Evolutionary conservation across 2,888 invertebrate genomes (phyloP).

Genomic region (Hymenopus coronatus): DNA sequence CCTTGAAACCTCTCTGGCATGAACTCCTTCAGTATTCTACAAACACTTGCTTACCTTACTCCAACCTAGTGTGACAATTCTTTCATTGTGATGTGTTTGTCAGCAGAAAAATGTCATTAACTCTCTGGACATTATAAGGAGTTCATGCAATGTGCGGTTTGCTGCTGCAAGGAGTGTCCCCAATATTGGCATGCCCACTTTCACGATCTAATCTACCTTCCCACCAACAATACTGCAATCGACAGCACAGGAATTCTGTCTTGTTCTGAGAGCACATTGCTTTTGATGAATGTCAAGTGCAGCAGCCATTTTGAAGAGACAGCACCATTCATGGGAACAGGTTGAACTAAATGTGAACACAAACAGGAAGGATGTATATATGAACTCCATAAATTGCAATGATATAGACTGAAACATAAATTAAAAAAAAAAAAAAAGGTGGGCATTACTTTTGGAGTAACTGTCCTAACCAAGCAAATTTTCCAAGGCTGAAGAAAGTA

Average conservation of each 20-base stretch:
- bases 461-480: too few species aligned
- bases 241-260: too few species aligned
- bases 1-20: not conserved
- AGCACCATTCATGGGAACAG: too few species aligned
- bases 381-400: not conserved
- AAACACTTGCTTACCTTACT: too few species aligned
- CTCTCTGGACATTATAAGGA: not conserved
- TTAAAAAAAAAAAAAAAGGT: too few species aligned
- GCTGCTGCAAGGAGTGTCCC: not conserved
- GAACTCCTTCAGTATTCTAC: not conserved
- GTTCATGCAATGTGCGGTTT: not conserved
- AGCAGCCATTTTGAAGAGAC: not conserved
- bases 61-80: not conserved
- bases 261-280: not conserved
- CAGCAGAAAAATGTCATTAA: not conserved
- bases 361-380: not conserved
- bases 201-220: not conserved
- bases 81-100: not conserved
- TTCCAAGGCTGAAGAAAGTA: too few species aligned
- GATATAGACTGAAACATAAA: not conserved
- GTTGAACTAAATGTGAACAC: not conserved
- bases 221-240: too few species aligned
- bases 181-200: not conserved
- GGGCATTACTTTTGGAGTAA: too few species aligned
- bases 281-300: not conserved